Base-by-base conservation (phyloP, 2,113 vertebrate genomes). In the Menidia beryllina region DNA sequence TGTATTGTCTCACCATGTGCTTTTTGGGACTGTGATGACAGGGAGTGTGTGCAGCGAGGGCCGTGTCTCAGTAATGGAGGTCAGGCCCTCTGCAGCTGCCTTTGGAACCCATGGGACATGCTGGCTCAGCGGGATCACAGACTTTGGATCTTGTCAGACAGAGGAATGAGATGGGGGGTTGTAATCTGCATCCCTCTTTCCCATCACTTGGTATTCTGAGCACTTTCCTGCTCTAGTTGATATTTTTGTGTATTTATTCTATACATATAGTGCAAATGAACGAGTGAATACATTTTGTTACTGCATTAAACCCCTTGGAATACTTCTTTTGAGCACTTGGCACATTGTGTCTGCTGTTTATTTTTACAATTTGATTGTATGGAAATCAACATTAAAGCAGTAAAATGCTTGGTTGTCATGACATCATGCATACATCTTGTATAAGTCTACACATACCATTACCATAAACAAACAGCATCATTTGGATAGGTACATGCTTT, bases 11-110 rank as follows among this genome's bases (percentile, higher is more conserved):
- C 7, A 27, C 47, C 11, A 1, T 45, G 36, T n/a, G 54, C 13
- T 69, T 52, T 69, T 21, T 30, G 79, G 69, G 74, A 75, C 4
- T 10, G 25, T 41, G 55, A 43, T 26, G 26, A 48, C 55, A 25
- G 62, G 30, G 77, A 64, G 43, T n/a, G 56, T 69, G 53, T 66
- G 55, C 73, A 63, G 55, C 76, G 62, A 27, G 25, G 55, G 63
- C 36, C 25, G 48, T 41, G 78, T 77, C 67, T 78, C 69, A 27
- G 54, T 88, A 80, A 89, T 85, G 79, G 84, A 79, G 81, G 79
- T 88, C 81, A 76, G 63, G 57, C 43, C 71, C 70, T 14, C 72
- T n/a, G 62, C 69, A 73, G 81, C 57, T 75, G 69, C 57, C 26
- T 48, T 36, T 3, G 19, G 56, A 24, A 27, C 81, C 77, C 81